Evolutionary conservation across 2,888 invertebrate genomes (phyloP).

Genomic region (Geophilus truncorum): DNA sequence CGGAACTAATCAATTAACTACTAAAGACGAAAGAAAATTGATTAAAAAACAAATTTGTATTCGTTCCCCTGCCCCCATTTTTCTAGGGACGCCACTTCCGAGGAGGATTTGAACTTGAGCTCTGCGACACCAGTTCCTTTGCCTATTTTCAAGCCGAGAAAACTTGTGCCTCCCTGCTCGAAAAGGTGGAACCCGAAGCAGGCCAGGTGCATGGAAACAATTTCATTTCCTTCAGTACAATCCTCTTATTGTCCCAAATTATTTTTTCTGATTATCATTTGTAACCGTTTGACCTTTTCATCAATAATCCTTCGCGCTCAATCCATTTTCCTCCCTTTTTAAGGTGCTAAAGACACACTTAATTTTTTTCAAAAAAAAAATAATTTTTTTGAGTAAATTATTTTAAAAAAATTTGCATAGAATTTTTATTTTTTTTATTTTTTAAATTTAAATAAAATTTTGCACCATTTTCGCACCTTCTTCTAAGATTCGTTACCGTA

Average conservation of each 20-base stretch:
- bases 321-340: no score
- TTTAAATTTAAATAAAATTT: no score
- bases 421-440: no score
- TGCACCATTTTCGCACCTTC: not conserved
- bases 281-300: no score
- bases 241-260: not conserved
- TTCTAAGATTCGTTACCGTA: no score
- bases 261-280: not conserved
- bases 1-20: no score
- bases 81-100: not conserved
- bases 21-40: no score
- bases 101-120: not conserved
- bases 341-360: no score
- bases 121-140: conserved; percentile 22
- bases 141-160: conserved; percentile 31
- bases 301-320: no score
- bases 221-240: not conserved
- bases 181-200: conserved; percentile 27
- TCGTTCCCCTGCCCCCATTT: not conserved
- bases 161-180: conserved; percentile 28
- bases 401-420: no score
- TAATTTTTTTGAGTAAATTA: no score
- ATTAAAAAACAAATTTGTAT: not conserved
- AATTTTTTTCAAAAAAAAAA: no score
- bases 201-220: conserved; percentile 29